Base-by-base conservation (phyloP, 2,888 invertebrate genomes). In the Boloria euphrosyne region DNA sequence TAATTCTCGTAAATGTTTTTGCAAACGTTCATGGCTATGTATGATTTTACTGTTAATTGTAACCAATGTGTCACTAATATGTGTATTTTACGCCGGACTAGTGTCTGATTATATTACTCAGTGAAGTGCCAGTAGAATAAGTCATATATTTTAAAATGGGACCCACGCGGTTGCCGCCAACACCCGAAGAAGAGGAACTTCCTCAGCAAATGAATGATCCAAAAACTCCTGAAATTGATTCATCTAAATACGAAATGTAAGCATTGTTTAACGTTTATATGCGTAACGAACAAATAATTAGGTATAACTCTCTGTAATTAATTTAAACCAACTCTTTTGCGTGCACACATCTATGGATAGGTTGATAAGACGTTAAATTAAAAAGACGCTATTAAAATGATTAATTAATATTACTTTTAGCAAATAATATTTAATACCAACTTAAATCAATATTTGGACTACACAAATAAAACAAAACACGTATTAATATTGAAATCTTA, bases 141-240 rank as follows among this genome's bases (percentile, higher is more conserved):
- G 13, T 50, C 51, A 51, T 13, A 51, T 13, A 13, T 31, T 18
- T 47, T 14, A 52, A 53, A 18, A 92, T 92, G 91, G 91, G 91
- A 73, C 90, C 82, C 72, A 89, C 87, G 75, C 86, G 90, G 79
- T 76, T 90, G 68, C 87, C 90, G 59, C 80, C 85, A 66, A 89
- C 90, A 54, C 89, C 89, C 6, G 90, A 90, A 75, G 90, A 90
- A 68, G 89, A 90, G 74, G 89, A 87, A 67, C 78, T 80, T 68
- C 81, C 82, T 52, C 82, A 77, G 57, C 82, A 84, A 13, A 72
- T 80, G 52, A 68, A 77, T 31, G 85, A 84, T 47, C 75, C 77
- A 44, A 87, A 83, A 78, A 77, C 81, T 62, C 78, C 83, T 62
- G 86, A 85, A 65, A 70, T 74, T 66, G 69, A 46, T 73, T 53